Conservation (phyloP, 2,888 invertebrate species). For the Cheiracanthium punctorium region DNA sequence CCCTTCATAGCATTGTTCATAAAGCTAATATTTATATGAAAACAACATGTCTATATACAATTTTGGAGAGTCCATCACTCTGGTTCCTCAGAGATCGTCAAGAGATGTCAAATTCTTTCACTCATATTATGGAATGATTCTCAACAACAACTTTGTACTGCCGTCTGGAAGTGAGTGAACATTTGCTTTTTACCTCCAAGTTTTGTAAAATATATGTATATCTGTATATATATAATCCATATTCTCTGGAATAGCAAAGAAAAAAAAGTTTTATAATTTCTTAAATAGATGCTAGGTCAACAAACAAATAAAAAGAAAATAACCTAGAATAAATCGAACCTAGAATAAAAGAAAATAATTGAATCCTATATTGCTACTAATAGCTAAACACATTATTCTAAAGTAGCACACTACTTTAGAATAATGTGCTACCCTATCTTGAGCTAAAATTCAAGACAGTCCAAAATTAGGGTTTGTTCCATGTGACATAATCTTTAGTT, state of each 20-base stretch:
- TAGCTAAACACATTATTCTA: too few relatives aligned
- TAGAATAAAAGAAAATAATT: too few relatives aligned
- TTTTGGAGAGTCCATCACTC: conserved; percentile 35
- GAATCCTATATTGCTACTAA: too few relatives aligned
- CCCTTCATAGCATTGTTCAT: conserved; percentile 16
- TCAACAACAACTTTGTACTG: conserved; percentile 65
- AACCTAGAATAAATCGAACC: too few relatives aligned
- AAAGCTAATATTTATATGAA: not conserved
- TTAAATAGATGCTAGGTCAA: too few relatives aligned
- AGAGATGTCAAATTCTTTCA: conserved; percentile 18
- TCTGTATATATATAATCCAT: too few relatives aligned
- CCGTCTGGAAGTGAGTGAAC: conserved; percentile 23
- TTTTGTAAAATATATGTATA: not conserved
- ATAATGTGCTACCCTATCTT: too few relatives aligned
- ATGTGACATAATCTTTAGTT: too few relatives aligned
- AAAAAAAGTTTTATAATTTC: not conserved
- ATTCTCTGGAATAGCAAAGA: not conserved
- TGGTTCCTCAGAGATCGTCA: conserved; percentile 56
- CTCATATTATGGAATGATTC: conserved; percentile 39
- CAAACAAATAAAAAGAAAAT: too few relatives aligned
- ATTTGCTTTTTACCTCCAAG: not conserved
- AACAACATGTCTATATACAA: not conserved
- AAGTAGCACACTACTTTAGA: too few relatives aligned
- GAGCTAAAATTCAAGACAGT: too few relatives aligned
- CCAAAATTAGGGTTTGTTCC: too few relatives aligned